Percentiles rank a stretch among this genome's conserved stretches.
phyloP scores from a whole-genome alignment of 2,888 invertebrate genomes.

The Oligia fasciuncula region DNA sequence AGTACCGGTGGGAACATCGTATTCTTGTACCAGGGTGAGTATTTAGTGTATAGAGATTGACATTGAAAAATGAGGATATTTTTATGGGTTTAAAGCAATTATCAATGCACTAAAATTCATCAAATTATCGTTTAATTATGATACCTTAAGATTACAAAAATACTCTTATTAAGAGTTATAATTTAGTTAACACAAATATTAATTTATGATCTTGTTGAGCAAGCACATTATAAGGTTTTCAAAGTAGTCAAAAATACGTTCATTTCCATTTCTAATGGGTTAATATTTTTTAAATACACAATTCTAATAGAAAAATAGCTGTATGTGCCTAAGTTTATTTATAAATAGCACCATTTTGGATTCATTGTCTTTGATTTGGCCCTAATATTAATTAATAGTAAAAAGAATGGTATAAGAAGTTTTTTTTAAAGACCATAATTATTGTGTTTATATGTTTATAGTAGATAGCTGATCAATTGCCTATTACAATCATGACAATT shows the following conservation, averaged over 20 bases:
- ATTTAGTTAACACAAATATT: conserved; percentile 24
- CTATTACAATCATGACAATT: not conserved
- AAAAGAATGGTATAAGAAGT: not conserved
- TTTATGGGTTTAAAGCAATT: not conserved
- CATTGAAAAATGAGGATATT: not conserved
- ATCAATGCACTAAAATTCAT: not conserved
- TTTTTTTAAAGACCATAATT: conserved; percentile 8
- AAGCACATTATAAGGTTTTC: conserved; percentile 3
- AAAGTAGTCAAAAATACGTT: conserved; percentile 6
- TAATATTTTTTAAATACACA: not conserved
- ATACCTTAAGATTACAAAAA: conserved; percentile 37
- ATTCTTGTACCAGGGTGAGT: conserved; percentile 96
- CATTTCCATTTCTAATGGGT: not conserved
- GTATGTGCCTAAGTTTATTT: not conserved
- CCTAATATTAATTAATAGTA: conserved; percentile 12
- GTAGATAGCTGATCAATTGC: conserved; percentile 1
- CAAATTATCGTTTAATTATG: conserved; percentile 45
- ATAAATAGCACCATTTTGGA: conserved; percentile 82
- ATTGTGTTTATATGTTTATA: conserved; percentile 20
- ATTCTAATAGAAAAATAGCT: not conserved
- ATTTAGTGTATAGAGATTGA: conserved; percentile 7
- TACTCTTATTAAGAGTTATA: conserved; percentile 9
- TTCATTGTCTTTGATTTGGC: conserved; percentile 73
- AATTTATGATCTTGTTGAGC: conserved; percentile 28
- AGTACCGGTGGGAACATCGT: conserved; percentile 96